These are phyloP conservation scores for Volucella inflata DNA, from an alignment of 2,888 invertebrate species.

Conservation along the genomic window DNA sequence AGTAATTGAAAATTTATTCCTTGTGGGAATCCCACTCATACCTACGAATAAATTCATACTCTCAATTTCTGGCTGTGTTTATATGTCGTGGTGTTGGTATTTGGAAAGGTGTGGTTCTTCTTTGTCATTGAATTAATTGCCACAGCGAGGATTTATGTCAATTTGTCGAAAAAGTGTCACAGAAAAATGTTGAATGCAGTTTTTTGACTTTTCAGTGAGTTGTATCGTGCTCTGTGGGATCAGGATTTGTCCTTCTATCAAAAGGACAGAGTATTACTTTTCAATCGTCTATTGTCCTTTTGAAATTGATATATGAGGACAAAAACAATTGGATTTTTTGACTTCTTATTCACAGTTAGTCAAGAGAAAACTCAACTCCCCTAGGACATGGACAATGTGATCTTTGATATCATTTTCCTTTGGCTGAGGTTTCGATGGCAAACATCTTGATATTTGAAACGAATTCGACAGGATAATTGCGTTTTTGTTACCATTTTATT, in stretches of 20 bases:
- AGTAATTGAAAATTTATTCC: slow-evolving; percentile 71
- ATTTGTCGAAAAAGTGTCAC: slow-evolving; percentile 61
- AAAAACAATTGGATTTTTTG: slow-evolving; percentile 39
- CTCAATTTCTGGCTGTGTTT: slow-evolving; percentile 6
- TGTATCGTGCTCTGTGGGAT: slow-evolving; percentile 12
- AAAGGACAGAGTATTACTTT: slow-evolving; percentile 58
- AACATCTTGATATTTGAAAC: slow-evolving; percentile 66
- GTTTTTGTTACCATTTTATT: slow-evolving; percentile 52
- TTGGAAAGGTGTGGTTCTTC: slow-evolving; percentile 68
- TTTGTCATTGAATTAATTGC: slow-evolving; percentile 70
- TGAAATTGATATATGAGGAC: slow-evolving; percentile 53
- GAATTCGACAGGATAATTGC: slow-evolving; percentile 71
- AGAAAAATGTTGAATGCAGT: slow-evolving; percentile 42
- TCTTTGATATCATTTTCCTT: slow-evolving; percentile 57
- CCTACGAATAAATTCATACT: too few species aligned
- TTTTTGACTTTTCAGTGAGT: slow-evolving; percentile 39
- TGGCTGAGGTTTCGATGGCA: slow-evolving; percentile 35
- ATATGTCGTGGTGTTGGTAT: not conserved
- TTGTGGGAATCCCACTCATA: slow-evolving; percentile 55
- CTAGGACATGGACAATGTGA: slow-evolving; percentile 40
- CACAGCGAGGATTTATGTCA: slow-evolving; percentile 56
- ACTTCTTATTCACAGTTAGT: slow-evolving; percentile 26
- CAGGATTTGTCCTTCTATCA: not conserved
- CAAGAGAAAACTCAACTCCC: slow-evolving; percentile 22
- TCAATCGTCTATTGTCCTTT: slow-evolving; percentile 37